phyloP scores from a whole-genome alignment of 2,113 vertebrate genomes.

The Tyto alba region DNA sequence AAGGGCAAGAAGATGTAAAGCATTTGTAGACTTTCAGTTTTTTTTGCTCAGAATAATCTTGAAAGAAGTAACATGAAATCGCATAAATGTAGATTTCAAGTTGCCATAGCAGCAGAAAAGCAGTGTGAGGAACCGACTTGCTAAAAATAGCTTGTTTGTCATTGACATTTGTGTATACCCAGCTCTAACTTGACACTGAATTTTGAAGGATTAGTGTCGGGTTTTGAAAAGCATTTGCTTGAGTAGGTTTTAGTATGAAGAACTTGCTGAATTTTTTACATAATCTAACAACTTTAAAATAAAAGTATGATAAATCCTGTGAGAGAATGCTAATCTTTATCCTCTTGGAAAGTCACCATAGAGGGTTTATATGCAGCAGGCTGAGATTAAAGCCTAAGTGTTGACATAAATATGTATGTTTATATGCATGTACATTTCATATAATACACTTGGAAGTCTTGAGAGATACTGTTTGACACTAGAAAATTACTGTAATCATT shows the following conservation, averaged over 20 bases:
- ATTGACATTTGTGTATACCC: slow-evolving; percentile 32
- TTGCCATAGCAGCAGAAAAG: slow-evolving; percentile 60
- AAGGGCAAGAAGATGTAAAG: slow-evolving; percentile 13
- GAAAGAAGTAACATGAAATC: slow-evolving; percentile 38
- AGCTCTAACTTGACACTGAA: not conserved
- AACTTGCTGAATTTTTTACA: not conserved
- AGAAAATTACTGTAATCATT: not conserved
- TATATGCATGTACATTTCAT: not conserved
- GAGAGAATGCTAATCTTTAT: slow-evolving; percentile 1
- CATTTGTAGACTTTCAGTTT: not conserved
- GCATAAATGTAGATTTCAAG: slow-evolving; percentile 47
- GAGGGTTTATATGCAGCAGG: not conserved
- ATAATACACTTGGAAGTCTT: not conserved
- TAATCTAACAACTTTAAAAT: not conserved
- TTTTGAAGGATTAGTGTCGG: slow-evolving; percentile 29
- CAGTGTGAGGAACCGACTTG: not conserved
- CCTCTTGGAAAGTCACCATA: not conserved
- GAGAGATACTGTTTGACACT: not conserved
- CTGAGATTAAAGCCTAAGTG: not conserved
- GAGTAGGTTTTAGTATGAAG: not conserved
- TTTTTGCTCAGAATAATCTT: slow-evolving; percentile 42
- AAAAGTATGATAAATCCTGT: not conserved
- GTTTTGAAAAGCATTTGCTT: slow-evolving; percentile 1
- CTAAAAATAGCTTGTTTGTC: slow-evolving; percentile 59
- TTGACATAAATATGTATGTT: not conserved